phyloP scores from a whole-genome alignment of 2,888 invertebrate genomes.

The Mycalesis mineus region DNA sequence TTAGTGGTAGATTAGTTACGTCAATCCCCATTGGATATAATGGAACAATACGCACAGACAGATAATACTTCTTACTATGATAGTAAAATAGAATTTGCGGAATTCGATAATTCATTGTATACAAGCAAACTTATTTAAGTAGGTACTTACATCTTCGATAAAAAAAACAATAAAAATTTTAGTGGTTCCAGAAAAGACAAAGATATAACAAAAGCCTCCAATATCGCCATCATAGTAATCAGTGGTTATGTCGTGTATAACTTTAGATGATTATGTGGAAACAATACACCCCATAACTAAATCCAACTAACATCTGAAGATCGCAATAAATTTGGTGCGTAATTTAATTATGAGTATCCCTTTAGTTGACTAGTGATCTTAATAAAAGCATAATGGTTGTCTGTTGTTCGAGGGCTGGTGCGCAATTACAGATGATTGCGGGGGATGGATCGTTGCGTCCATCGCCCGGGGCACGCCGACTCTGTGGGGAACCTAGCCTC shows the following conservation, averaged over 20 bases:
- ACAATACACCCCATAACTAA: neutral
- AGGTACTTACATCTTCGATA: too few relatives aligned
- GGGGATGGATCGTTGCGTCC: constrained; percentile 29
- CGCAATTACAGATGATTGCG: constrained; percentile 50
- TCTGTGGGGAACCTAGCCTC: constrained; percentile 21
- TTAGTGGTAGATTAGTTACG: too few relatives aligned
- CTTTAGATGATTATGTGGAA: neutral
- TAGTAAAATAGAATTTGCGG: too few relatives aligned
- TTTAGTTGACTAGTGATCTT: constrained; percentile 66
- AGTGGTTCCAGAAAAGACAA: neutral
- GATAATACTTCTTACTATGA: too few relatives aligned
- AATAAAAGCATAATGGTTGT: constrained; percentile 75
- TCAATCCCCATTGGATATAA: too few relatives aligned
- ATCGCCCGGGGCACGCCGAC: constrained; percentile 22
- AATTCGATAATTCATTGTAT: too few relatives aligned
- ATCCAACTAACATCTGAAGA: neutral
- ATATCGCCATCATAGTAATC: neutral
- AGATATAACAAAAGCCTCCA: neutral
- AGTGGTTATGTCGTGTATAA: neutral
- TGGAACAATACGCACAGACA: too few relatives aligned
- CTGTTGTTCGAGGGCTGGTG: constrained; percentile 58
- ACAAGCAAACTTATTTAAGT: too few relatives aligned
- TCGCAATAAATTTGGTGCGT: constrained; percentile 42
- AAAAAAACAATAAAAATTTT: too few relatives aligned
- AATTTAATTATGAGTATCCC: constrained; percentile 74